These are phyloP conservation scores for Nephrotoma guestfalica DNA, from an alignment of 2,888 invertebrate genomes.

Conservation along the genomic window DNA sequence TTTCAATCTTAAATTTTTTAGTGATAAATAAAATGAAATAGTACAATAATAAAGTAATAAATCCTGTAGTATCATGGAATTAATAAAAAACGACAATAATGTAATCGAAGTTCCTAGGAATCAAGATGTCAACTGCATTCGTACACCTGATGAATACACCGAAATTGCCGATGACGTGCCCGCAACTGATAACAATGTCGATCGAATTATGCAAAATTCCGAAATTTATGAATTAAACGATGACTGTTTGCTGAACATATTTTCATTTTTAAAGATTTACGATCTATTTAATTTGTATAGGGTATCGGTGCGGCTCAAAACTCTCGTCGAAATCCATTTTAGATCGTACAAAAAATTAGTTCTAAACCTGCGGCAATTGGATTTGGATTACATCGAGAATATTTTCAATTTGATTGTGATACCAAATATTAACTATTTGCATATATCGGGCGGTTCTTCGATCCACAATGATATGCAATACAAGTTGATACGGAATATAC, in stretches of 20 bases:
- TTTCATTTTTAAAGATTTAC: background rate
- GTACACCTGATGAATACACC: background rate
- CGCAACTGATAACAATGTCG: background rate
- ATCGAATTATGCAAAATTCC: background rate
- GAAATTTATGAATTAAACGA: background rate
- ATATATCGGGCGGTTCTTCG: background rate
- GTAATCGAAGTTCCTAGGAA: background rate
- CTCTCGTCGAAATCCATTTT: background rate
- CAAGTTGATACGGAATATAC: background rate
- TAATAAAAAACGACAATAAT: background rate
- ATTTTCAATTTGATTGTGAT: background rate
- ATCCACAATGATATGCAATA: background rate
- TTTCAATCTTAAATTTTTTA: background rate
- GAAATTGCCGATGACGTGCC: background rate
- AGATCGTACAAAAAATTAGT: background rate
- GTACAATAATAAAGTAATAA: background rate
- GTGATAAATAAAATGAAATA: background rate
- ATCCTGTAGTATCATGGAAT: background rate
- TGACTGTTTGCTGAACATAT: background rate
- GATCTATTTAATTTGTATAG: background rate
- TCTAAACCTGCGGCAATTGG: background rate
- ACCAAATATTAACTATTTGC: background rate
- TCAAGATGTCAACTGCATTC: background rate
- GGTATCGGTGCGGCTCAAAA: background rate
- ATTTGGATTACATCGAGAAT: background rate